phyloP scores from a whole-genome alignment of 2,797 vertebrate genomes.

The Myotis myotis region DNA sequence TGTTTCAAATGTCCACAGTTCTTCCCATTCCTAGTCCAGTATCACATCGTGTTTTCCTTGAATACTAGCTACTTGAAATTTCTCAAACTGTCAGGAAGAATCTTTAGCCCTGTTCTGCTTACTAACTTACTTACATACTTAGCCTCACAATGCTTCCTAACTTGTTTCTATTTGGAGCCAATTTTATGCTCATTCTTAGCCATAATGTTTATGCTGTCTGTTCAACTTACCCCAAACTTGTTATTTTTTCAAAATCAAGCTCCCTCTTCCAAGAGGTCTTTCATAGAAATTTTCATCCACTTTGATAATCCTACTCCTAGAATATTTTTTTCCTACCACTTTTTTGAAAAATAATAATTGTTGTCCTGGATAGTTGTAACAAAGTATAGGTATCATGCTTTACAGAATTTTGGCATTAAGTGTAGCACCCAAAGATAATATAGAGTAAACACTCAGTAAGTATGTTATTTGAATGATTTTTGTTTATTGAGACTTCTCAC shows the following conservation, averaged over 20 bases:
- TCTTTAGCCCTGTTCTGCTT: not conserved
- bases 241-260: constrained; percentile 12
- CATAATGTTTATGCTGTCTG: not conserved
- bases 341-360: constrained; percentile 34
- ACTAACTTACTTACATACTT: not conserved
- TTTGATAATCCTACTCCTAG: constrained; percentile 13
- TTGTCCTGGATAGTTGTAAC: not conserved
- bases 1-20: constrained; percentile 35
- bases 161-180: not conserved
- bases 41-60: not conserved
- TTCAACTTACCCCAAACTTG: not conserved
- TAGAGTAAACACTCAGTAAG: constrained; percentile 16
- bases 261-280: not conserved
- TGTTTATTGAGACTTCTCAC: not conserved
- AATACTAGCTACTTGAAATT: not conserved
- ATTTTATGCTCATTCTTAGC: not conserved
- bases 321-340: not conserved
- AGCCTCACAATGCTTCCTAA: not conserved
- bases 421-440: not conserved
- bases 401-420: not conserved
- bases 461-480: constrained; percentile 35
- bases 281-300: not conserved
- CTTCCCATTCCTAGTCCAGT: not conserved
- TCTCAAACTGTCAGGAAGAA: not conserved
- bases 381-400: not conserved